phyloP scores from a whole-genome alignment of 2,113 vertebrate genomes.

The Ctenomys sociabilis region DNA sequence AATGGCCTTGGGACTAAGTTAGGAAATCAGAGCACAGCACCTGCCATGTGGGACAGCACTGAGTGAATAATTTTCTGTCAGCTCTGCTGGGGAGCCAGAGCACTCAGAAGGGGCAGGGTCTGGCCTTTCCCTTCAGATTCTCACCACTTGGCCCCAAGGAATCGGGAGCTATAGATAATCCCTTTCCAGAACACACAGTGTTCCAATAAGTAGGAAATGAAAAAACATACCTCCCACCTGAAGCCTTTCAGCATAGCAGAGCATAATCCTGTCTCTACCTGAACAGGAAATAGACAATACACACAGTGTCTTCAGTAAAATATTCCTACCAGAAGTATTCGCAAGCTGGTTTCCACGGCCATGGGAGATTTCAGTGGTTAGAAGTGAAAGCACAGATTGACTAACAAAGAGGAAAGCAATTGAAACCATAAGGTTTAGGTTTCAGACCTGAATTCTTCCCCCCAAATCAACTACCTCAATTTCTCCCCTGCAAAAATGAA shows the following conservation, averaged over 20 bases:
- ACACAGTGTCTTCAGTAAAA: background rate
- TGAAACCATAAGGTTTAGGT: background rate
- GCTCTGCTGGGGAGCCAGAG: background rate
- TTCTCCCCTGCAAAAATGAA: constrained; percentile 22
- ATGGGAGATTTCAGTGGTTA: background rate
- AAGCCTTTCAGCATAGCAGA: background rate
- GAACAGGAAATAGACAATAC: background rate
- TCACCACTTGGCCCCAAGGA: background rate
- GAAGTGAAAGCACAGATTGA: background rate
- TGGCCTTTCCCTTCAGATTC: background rate
- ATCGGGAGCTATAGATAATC: background rate
- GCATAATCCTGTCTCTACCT: background rate
- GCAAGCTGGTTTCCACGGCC: background rate
- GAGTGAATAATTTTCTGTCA: background rate
- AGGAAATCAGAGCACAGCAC: background rate
- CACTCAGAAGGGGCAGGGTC: background rate
- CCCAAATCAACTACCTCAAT: background rate
- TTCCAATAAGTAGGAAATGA: background rate
- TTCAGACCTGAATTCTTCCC: background rate
- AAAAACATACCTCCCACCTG: background rate
- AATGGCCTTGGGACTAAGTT: background rate
- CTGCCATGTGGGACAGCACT: background rate
- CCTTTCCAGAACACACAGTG: background rate
- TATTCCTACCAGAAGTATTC: background rate
- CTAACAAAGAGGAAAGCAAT: background rate